Percentiles rank a stretch among this genome's conserved stretches.
phyloP scores from a whole-genome alignment of 2,113 vertebrate genomes.

The Hyperoodon ampullatus region DNA sequence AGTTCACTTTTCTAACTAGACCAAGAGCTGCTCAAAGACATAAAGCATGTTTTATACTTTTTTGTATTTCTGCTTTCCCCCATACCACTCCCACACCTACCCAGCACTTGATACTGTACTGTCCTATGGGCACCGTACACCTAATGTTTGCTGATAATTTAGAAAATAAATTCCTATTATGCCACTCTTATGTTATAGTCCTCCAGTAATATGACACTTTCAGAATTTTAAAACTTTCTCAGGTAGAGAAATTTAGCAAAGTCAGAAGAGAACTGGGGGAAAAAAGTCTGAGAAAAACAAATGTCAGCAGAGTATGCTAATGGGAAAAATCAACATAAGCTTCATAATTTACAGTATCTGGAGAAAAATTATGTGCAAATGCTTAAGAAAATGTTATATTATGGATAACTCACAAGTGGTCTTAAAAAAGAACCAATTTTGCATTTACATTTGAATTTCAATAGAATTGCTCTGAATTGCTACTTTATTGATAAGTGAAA shows the following conservation, averaged over 20 bases:
- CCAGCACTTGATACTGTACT: not conserved
- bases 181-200: not conserved
- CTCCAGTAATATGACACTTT: not conserved
- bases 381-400: not conserved
- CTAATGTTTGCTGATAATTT: not conserved
- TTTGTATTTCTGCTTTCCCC: not conserved
- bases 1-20: constrained; percentile 15
- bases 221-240: not conserved
- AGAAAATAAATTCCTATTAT: not conserved
- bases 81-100: not conserved
- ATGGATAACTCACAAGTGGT: not conserved
- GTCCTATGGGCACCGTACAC: not conserved
- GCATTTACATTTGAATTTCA: constrained; percentile 58
- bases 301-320: not conserved
- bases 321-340: not conserved
- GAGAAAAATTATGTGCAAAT: not conserved
- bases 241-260: constrained; percentile 21
- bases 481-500: constrained; percentile 73
- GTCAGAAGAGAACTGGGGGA: not conserved
- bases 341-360: constrained; percentile 27
- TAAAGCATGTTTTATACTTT: not conserved
- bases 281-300: constrained; percentile 12
- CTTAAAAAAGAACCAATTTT: constrained; percentile 51
- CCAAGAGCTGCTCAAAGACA: constrained; percentile 15
- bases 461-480: constrained; percentile 60